Conservation (phyloP, 1,140 invertebrate species). For the Drosophila ananassae region DNA sequence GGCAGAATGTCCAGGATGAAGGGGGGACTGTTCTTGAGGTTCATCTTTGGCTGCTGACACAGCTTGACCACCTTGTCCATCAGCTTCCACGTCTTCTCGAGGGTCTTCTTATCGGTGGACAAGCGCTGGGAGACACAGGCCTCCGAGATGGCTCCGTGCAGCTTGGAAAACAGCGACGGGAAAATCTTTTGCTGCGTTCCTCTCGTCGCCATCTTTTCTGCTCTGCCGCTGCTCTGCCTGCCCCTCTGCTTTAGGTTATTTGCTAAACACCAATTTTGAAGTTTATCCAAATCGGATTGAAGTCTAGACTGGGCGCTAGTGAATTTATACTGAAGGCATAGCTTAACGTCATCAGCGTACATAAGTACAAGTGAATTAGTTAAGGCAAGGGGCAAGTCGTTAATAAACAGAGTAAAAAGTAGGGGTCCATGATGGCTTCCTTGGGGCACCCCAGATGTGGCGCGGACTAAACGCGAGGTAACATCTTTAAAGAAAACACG, state of each 20-base stretch:
- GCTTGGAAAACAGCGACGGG: slow-evolving; percentile 93
- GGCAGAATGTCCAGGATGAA: slow-evolving; percentile 99
- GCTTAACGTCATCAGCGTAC: too few species aligned
- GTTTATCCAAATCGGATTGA: too few species aligned
- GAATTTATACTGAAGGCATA: too few species aligned
- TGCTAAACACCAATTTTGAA: too few species aligned
- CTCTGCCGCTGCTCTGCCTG: slow-evolving; percentile 46
- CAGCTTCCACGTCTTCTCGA: slow-evolving; percentile 99
- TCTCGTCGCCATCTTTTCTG: slow-evolving; percentile 84
- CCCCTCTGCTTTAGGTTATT: slow-evolving; percentile 47
- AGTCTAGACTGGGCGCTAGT: too few species aligned
- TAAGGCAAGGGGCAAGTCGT: too few species aligned
- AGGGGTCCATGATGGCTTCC: too few species aligned
- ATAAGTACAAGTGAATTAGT: too few species aligned
- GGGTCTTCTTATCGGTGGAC: slow-evolving; percentile 96
- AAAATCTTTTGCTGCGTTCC: slow-evolving; percentile 88
- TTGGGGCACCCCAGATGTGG: too few species aligned
- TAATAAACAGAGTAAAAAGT: too few species aligned
- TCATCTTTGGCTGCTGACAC: slow-evolving; percentile 99
- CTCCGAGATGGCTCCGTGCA: slow-evolving; percentile 95
- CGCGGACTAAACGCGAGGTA: too few species aligned
- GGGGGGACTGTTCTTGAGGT: slow-evolving; percentile 99
- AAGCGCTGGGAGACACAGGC: slow-evolving; percentile 92
- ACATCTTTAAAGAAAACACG: too few species aligned
- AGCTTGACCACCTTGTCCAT: slow-evolving; percentile 99